Base-by-base conservation (phyloP, 2,888 invertebrate genomes). In the Hoplodrina ambigua region DNA sequence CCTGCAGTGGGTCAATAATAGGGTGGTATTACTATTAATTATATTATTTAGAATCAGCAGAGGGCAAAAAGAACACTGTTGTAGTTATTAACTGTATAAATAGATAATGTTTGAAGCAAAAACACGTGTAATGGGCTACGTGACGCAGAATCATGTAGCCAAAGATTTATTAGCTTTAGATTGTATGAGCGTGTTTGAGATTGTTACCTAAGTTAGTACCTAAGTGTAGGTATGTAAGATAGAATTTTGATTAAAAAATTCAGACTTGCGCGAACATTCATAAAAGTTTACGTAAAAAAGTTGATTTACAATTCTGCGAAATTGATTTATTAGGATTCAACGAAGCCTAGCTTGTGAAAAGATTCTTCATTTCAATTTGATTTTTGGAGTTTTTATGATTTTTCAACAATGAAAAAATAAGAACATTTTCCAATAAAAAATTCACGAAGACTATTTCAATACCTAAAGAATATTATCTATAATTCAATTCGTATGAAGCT, bases 301-400 rank as follows among this genome's bases (percentile, higher is more conserved):
- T 62, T 55, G 54, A 62, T 54, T 49, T 61, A 70, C 10, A 54
- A 46, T 72, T 62, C 54, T n/a, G n/a, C 11, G 11, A 49, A 70
- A 33, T 44, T 41, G 7, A 73, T 73, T 62, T 63, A 63, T 55
- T 63, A 15, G 15, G 49, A 41, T n/a, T 41, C 15, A 41, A 33
- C 2, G 25, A 37, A 30, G 30, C 54, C 37, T 20, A 54, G 37
- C 1, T 41, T 49, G 61, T 49, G 20, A 73, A 54, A 41, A 30
- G 6, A 30, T 25, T 30, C 25, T 46, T 53, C 5, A 19, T 30
- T 60, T 71, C 11, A 46, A 37, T 58, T 41, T 2, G n/a, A 41
- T 37, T 37, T 53, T 52, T 44, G 11, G 8, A 53, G 25, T 56
- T 70, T 41, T 53, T 53, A 6, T 44, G 15, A 7, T 20, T 37